These are phyloP conservation scores for Perca schrenkii DNA, from an alignment of 2,113 vertebrate genomes.

Conservation along the genomic window DNA sequence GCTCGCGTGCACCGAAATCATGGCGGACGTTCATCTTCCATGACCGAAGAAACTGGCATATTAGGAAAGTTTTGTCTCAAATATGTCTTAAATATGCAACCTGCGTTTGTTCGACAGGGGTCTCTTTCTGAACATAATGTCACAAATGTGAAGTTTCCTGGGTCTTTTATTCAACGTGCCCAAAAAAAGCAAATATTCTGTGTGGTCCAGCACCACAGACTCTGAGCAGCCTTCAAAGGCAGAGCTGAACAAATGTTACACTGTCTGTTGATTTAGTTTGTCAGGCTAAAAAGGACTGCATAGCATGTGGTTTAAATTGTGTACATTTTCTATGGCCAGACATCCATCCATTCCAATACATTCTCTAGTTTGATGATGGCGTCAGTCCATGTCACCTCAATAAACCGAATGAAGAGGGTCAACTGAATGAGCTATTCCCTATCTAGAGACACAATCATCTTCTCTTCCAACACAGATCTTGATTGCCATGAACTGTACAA, in stretches of 20 bases:
- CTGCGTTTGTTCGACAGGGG: background rate
- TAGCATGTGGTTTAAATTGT: constrained; percentile 9
- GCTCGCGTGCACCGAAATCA: no score
- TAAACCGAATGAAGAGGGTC: constrained; percentile 43
- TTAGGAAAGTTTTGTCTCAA: no score
- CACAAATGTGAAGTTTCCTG: background rate
- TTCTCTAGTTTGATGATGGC: constrained; percentile 20
- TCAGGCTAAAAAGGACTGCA: background rate
- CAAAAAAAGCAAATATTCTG: background rate
- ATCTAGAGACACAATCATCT: constrained; percentile 38
- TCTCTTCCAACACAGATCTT: constrained; percentile 33
- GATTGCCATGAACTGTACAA: constrained; percentile 38
- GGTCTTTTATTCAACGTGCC: background rate
- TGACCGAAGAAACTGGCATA: no score
- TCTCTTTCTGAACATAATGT: background rate
- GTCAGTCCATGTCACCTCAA: constrained; percentile 26
- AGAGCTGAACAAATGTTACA: background rate
- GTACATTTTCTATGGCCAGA: constrained; percentile 24
- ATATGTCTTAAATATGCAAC: background rate
- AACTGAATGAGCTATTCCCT: constrained; percentile 36
- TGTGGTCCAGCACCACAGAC: background rate
- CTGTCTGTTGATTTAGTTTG: constrained; percentile 10
- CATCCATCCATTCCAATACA: constrained; percentile 6
- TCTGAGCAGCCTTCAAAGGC: constrained; percentile 3
- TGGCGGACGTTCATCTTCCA: no score